Base-by-base conservation (phyloP, 1,140 invertebrate species). In the Dufourea novaeangliae region DNA sequence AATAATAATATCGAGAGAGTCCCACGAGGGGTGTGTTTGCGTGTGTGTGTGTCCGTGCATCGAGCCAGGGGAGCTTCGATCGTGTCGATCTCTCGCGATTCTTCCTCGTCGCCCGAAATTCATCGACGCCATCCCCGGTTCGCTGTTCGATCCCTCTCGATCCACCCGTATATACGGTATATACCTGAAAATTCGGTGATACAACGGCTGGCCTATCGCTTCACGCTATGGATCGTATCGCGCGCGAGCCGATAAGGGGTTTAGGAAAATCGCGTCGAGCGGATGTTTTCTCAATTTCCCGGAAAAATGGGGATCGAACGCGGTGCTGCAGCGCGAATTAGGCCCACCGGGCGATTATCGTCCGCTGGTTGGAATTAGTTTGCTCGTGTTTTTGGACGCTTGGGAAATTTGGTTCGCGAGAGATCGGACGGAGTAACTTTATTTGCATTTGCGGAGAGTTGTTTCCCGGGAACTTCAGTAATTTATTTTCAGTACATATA, bases 1-100 rank as follows among this genome's bases (percentile, higher is more conserved):
- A 84, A 75, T 84, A 84, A 83, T 79, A 79, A 83, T 79, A 79
- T 82, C 70, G 61, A n/a, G 50, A 1, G 34, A 17, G n/a, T 14
- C 8, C 2, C n/a, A 14, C 54, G 2, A n/a, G 46, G 46, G 46
- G n/a, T n/a, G n/a, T n/a, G n/a, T n/a, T n/a, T n/a, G n/a, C n/a
- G n/a, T n/a, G n/a, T n/a, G n/a, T n/a, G n/a, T n/a, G n/a, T n/a
- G n/a, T n/a, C n/a, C 17, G 34, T 14, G 20, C 7, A 32, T 52
- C 50, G 44, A 54, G 20, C n/a, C 12, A n/a, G 39, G 8, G 44
- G 7, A 11, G 32, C 27, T n/a, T 39, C 66, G 37, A 79, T 79
- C 64, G 44, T 22, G 44, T 68, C 54, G 44, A 29, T 37, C 22
- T 0, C 52, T 59, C 39, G 11, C 22, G n/a, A 50, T 66, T 66